Conservation (phyloP, 2,888 invertebrate genomes). For the Gortyna flavago region DNA sequence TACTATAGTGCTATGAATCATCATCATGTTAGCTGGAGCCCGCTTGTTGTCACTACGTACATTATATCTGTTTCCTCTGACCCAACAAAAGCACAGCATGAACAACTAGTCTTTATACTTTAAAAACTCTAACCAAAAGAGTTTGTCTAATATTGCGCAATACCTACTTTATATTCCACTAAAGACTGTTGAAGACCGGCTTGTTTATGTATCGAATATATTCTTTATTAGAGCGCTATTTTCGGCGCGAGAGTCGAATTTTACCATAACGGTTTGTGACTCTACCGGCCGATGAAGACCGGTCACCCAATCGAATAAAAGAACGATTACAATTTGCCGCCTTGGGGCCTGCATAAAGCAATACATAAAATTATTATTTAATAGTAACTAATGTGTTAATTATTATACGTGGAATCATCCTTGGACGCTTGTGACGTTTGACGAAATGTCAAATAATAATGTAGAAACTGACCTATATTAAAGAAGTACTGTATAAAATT, state of each 20-base stretch:
- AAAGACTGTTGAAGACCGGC: conserved; percentile 20
- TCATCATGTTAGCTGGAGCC: neutral
- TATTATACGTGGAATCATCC: conserved; percentile 10
- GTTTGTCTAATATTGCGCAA: conserved; percentile 40
- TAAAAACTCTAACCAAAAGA: conserved; percentile 6
- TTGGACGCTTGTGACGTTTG: conserved; percentile 8
- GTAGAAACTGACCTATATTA: no score
- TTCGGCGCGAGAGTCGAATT: conserved; percentile 10
- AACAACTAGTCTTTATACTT: conserved; percentile 33
- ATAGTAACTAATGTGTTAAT: neutral
- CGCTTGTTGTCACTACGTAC: neutral
- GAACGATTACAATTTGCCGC: neutral
- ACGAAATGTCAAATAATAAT: conserved; percentile 30
- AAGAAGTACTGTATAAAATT: no score
- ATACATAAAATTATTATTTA: neutral
- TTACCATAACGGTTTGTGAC: conserved; percentile 19
- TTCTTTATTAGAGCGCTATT: conserved; percentile 11
- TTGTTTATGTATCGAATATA: conserved; percentile 15
- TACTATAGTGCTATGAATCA: neutral
- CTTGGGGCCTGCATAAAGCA: neutral
- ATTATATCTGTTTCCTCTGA: neutral
- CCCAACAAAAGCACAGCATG: neutral
- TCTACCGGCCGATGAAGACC: neutral
- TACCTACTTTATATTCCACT: conserved; percentile 18
- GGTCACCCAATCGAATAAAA: neutral